phyloP scores from a whole-genome alignment of 2,113 vertebrate genomes.

The Mobula hypostoma region DNA sequence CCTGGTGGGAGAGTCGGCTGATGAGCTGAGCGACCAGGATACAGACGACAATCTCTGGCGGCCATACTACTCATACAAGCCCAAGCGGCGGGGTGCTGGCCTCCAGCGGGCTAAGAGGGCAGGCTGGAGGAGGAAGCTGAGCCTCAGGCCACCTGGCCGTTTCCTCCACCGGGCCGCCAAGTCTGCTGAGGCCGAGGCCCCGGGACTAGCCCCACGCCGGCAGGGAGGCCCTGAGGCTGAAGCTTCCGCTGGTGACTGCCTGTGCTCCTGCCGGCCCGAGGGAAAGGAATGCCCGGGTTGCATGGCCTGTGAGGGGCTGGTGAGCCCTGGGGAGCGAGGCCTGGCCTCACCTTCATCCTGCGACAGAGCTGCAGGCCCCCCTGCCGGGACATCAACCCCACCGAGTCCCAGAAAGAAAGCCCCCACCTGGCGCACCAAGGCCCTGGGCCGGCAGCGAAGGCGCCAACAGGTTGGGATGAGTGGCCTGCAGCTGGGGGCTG shows the following conservation, averaged over 20 bases:
- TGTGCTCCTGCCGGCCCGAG: slow-evolving; percentile 45
- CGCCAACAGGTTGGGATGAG: slow-evolving; percentile 61
- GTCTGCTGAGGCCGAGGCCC: neutral
- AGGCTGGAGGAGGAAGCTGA: slow-evolving; percentile 62
- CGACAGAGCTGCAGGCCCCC: slow-evolving; percentile 40
- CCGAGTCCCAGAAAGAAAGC: slow-evolving; percentile 65
- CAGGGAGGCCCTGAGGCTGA: no score
- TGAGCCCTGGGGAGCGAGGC: slow-evolving; percentile 43
- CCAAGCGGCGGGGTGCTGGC: slow-evolving; percentile 63
- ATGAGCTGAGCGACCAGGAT: slow-evolving; percentile 67
- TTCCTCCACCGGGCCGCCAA: slow-evolving; percentile 63
- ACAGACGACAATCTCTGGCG: slow-evolving; percentile 77
- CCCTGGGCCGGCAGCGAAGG: slow-evolving; percentile 69
- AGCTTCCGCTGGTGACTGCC: no score
- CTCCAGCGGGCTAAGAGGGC: slow-evolving; percentile 59
- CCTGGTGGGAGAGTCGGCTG: slow-evolving; percentile 61
- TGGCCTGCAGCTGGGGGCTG: slow-evolving; percentile 48
- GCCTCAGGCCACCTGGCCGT: slow-evolving; percentile 61
- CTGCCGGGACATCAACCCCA: slow-evolving; percentile 35
- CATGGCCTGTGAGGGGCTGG: slow-evolving; percentile 40
- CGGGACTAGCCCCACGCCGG: slow-evolving; percentile 43
- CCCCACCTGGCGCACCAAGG: slow-evolving; percentile 61
- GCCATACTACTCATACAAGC: slow-evolving; percentile 84
- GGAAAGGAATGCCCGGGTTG: slow-evolving; percentile 41
- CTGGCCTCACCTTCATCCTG: no score